Percentiles rank a stretch among this genome's conserved stretches.
These are phyloP conservation scores for Campoletis sonorensis DNA, from an alignment of 1,140 invertebrate genomes.

Conservation along the genomic window DNA sequence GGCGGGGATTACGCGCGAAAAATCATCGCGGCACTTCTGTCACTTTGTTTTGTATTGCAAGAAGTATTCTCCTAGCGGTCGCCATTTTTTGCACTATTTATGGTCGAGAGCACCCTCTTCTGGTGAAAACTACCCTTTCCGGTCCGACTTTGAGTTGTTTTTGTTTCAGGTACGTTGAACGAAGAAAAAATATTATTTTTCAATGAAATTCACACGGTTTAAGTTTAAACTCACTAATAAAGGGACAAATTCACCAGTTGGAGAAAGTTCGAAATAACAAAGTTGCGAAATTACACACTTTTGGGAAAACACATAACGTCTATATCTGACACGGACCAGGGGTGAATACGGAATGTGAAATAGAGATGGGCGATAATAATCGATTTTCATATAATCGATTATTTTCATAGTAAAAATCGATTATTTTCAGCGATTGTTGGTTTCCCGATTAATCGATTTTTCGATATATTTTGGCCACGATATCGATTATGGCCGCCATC, in stretches of 20 bases:
- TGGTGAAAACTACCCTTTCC: not conserved
- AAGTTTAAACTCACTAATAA: not conserved
- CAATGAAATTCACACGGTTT: not conserved
- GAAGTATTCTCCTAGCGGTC: not conserved
- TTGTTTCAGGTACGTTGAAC: too few species aligned
- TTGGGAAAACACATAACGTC: not conserved
- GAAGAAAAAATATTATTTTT: not conserved
- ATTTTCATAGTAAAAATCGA: too few species aligned
- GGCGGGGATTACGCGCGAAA: constrained; percentile 30
- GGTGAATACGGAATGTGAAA: constrained; percentile 56
- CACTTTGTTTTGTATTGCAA: not conserved
- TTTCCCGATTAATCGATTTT: too few species aligned
- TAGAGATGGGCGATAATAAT: too few species aligned
- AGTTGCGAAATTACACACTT: not conserved
- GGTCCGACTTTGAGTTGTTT: not conserved
- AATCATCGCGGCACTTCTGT: not conserved
- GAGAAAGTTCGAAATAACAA: too few species aligned
- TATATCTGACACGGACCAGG: constrained; percentile 35
- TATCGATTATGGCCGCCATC: too few species aligned
- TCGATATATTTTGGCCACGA: too few species aligned
- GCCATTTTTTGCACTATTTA: not conserved
- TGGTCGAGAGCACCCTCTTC: not conserved
- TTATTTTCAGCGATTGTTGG: too few species aligned
- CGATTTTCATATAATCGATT: too few species aligned
- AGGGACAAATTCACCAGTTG: not conserved